These are phyloP conservation scores for Nerophis lumbriciformis DNA, from an alignment of 2,113 vertebrate species.

Conservation along the genomic window DNA sequence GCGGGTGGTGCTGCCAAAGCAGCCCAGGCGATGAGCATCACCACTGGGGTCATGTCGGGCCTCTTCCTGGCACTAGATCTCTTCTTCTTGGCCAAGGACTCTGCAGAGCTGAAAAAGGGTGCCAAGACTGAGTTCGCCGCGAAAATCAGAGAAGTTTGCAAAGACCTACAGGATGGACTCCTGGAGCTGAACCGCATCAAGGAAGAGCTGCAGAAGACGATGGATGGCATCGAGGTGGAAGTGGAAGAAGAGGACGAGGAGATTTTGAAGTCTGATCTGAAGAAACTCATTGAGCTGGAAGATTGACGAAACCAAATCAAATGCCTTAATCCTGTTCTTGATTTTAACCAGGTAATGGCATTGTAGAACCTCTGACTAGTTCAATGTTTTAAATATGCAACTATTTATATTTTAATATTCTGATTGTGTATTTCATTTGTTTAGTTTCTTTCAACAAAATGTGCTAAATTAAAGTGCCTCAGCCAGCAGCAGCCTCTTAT, in stretches of 20 bases:
- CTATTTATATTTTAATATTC: too few species aligned
- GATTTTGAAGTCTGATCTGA: conserved; percentile 41
- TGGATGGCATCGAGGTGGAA: conserved; percentile 65
- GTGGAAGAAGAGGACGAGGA: conserved; percentile 46
- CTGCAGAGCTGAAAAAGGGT: conserved; percentile 64
- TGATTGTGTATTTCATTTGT: too few species aligned
- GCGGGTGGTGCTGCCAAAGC: conserved; percentile 63
- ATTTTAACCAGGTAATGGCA: not conserved
- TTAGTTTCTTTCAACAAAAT: too few species aligned
- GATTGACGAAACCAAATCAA: conserved; percentile 20
- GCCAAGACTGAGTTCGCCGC: conserved; percentile 68
- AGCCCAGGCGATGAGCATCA: conserved; percentile 62
- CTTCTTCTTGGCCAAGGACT: conserved; percentile 73
- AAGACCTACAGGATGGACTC: conserved; percentile 64
- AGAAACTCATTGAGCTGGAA: conserved; percentile 50
- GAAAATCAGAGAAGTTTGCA: conserved; percentile 70
- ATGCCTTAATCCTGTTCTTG: not conserved
- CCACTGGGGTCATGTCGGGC: conserved; percentile 66
- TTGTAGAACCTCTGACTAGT: too few species aligned
- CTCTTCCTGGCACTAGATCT: conserved; percentile 73
- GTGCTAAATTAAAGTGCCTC: too few species aligned
- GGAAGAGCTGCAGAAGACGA: conserved; percentile 65
- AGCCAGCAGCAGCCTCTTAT: too few species aligned
- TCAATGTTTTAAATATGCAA: too few species aligned
- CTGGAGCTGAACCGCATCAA: conserved; percentile 66